A percentile compares a stretch with the other conserved stretches of the same genome.
Evolutionary conservation across 2,888 invertebrate genomes (phyloP).

Genomic region (Apamea sordens): DNA sequence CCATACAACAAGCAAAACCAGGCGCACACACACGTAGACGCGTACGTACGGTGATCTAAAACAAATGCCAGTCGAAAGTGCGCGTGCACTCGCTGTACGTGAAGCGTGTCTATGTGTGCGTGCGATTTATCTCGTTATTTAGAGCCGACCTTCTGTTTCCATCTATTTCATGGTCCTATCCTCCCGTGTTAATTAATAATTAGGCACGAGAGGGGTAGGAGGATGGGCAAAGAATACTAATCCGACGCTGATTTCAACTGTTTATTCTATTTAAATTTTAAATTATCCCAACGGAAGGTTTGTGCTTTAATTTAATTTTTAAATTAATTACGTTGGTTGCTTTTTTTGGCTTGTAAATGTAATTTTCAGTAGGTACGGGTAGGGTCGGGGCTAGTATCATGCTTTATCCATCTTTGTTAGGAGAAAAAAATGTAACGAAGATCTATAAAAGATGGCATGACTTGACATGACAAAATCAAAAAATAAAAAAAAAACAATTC

Average conservation of each 20-base stretch:
- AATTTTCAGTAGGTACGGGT: not conserved
- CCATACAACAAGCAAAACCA: not conserved
- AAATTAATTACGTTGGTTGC: constrained; percentile 4
- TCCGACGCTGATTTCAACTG: constrained; percentile 51
- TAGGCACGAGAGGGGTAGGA: constrained; percentile 33
- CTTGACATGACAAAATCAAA: too few relatives aligned
- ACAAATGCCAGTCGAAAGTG: not conserved
- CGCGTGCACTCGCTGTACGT: not conserved
- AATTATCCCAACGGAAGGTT: constrained; percentile 30
- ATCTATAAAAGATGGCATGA: not conserved
- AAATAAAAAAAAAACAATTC: too few relatives aligned
- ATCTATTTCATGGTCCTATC: constrained; percentile 25
- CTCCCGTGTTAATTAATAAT: constrained; percentile 65
- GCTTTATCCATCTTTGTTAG: not conserved
- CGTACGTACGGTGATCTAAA: not conserved
- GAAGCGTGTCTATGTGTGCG: not conserved
- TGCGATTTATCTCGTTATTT: not conserved
- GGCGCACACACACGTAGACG: not conserved
- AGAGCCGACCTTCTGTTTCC: constrained; percentile 11
- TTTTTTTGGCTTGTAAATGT: not conserved
- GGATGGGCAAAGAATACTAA: constrained; percentile 56
- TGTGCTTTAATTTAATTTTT: constrained; percentile 31
- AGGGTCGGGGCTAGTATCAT: not conserved
- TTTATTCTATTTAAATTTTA: constrained; percentile 58
- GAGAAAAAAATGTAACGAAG: not conserved